Evolutionary conservation across 2,888 invertebrate genomes (phyloP), one percentile per base, ranked within the genome.

Genomic region (Nephrocerus scutellatus): DNA sequence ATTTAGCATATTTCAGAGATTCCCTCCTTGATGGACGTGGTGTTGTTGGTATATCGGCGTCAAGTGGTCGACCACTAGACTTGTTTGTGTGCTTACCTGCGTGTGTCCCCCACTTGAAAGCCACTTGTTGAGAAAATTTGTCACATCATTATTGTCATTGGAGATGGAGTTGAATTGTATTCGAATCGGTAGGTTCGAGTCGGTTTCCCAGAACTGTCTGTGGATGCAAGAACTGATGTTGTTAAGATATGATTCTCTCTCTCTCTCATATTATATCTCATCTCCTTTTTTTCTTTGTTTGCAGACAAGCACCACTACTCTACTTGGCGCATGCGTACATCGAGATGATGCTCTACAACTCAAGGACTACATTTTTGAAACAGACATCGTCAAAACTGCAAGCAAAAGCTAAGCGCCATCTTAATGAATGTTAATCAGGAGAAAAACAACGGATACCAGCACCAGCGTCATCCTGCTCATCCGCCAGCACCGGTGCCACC

Each of bases 351-450:
- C n/a, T 29, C 29, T 16, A 29, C 18, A 15, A 4, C 10, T 9
- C 10, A 22, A 22, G 8, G 8, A n/a, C n/a, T n/a, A n/a, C 18
- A 6, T 44, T 57, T 59, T 60, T 59, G 61, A 61, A 60, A 44
- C 46, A 32, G 41, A 41, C 43, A 47, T 39, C 41, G 49, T 47
- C 49, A 46, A 46, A 32, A 33, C 42, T 45, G 47, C 39, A 41
- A 25, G 36, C 33, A 29, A 33, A 23, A 29, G 29, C 33, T 44
- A 52, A 57, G 53, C 48, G 53, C 51, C 53, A 45, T 50, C 57
- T 62, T 62, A 55, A 62, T 62, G 61, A 61, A 59, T 61, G 60
- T 62, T 61, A 59, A 61, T 40, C 61, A 56, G 52, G 61, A 60
- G 47, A 51, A 49, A 39, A 49, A 41, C 25, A 53, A 53, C 53